Base-by-base conservation (phyloP, 2,797 vertebrate genomes). In the Anas capensis region DNA sequence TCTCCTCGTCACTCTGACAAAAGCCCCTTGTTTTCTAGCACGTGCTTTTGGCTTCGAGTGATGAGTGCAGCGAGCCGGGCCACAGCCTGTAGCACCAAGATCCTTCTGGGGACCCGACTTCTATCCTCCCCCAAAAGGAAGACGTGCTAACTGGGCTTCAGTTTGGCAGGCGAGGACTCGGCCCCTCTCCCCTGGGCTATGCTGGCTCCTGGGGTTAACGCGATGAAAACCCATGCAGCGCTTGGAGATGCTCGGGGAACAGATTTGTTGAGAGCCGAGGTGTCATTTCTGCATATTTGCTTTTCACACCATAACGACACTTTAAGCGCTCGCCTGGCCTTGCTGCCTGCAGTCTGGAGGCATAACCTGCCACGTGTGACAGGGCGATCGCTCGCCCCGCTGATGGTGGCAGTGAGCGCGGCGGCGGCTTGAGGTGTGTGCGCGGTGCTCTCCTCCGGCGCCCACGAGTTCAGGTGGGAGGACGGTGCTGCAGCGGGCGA, bases 361-460 rank as follows among this genome's bases (percentile, higher is more conserved):
- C 92, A 82, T 94, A 93, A 97, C 87, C 91, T 95, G 90, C 95
- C 88, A n/a, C 36, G 90, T 92, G 96, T 93, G 96, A 94, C 94
- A 91, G 96, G 97, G 94, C 94, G 91, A 77, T 94, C 93, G 90
- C 96, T 97, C 20, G 69, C 90, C 90, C 80, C 2, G 61, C 57
- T 92, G 71, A 94, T 26, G 65, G 68, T 93, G 92, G 11, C 73
- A 57, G 82, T 57, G 0, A 70, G 90, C 86, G 73, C 48, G 8
- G 70, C 21, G 81, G 83, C 86, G 90, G 34, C 53, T 87, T 79
- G 11, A 94, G 92, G 92, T 54, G 1, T 69, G 73, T 87, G 78
- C 26, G 2, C 29, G 65, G 58, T 60, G 62, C 90, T 97, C 81
- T 85, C 92, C 68, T 91, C 21, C 1, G 7, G 48, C 12, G 91